Evolutionary conservation across 2,888 invertebrate genomes (phyloP), one percentile per base, ranked within the genome.

Genomic region (Antheraea assamensis): DNA sequence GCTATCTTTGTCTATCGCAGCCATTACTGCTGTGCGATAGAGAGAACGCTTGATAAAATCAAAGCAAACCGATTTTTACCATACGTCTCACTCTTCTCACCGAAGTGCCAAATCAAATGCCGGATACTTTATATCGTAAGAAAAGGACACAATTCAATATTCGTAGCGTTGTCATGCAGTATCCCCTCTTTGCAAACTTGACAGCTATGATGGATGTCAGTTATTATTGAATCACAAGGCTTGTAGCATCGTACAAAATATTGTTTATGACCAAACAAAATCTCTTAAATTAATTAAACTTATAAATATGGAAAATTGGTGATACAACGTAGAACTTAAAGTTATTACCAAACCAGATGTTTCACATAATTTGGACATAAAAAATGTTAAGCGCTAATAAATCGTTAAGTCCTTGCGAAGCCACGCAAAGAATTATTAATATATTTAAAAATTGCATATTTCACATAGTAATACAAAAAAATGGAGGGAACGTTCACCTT

Each of bases 401-500:
- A 24, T 58, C 24, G 24, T 24, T 24, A 58, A 58, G 58, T 58
- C 27, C 27, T 70, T 42, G 55, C 68, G 64, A 72, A 72, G 68
- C 35, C 35, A 24, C 7, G 13, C 15, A 72, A 70, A 68, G 68
- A 64, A 35, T 68, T 72, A 19, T 72, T 72, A 35, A 24, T n/a
- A n/a, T n/a, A n/a, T n/a, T n/a, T n/a, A 68, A 35, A 35, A 35
- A 68, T 68, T 72, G 61, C 68, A 72, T 55, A 72, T 72, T 72
- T 71, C 55, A n/a, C n/a, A 31, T 31, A 35, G 35, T 72, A 66
- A 72, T 55, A 27, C 27, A 72, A 15, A 72, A 49, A 27, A 70
- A 49, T 70, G 68, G 31, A 31, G 13, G 30, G 19, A 19, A 72
- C 72, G 35, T 70, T 72, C 24, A 72, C 68, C 68, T 55, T 70